Base-by-base conservation (phyloP, 2,797 vertebrate species). In the Erethizon dorsatum region DNA sequence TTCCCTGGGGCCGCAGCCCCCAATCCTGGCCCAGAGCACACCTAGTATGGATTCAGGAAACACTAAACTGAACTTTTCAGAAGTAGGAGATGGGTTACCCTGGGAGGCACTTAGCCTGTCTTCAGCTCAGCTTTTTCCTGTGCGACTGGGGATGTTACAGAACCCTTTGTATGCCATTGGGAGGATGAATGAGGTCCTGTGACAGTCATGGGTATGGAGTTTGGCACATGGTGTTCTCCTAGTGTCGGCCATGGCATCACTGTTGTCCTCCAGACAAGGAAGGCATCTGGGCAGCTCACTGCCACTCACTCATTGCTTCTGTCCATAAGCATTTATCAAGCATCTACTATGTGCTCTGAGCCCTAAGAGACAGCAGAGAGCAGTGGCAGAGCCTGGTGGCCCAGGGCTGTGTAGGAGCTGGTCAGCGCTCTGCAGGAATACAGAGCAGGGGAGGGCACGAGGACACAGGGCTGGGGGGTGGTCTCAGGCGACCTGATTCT, bases 401-500 rank as follows among this genome's bases (percentile, higher is more conserved):
- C 7, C 41, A 28, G 50, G 50, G 50, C 1, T 50, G 26, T 17
- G n/a, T 6, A 0, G 88, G 13, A 71, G 75, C 57, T 6, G 13
- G 31, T 15, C 12, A 4, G 33, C 31, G 28, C 37, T 50, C 41
- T 10, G 71, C 41, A 41, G 85, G 41, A 50, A n/a, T 26, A 10
- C 5, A 18, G 4, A 50, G 83, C 10, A 0, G n/a, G 13, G 13
- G 3, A 4, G 22, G 45, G 20, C 2, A 33, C 0, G 18, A 52
- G 28, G 90, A 6, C 9, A 1, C n/a, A 31, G 61, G 45, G 59
- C 31, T 4, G n/a, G 41, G 47, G 15, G 31, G 2, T 6, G 31
- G 4, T 6, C 17, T 0, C 0, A 1, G 0, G 1, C 20, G 41
- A 1, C 56, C 77, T 1, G 12, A 52, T 0, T 28, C 47, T 12